Base-by-base conservation (phyloP, 2,888 invertebrate genomes). In the Congeria kusceri region DNA sequence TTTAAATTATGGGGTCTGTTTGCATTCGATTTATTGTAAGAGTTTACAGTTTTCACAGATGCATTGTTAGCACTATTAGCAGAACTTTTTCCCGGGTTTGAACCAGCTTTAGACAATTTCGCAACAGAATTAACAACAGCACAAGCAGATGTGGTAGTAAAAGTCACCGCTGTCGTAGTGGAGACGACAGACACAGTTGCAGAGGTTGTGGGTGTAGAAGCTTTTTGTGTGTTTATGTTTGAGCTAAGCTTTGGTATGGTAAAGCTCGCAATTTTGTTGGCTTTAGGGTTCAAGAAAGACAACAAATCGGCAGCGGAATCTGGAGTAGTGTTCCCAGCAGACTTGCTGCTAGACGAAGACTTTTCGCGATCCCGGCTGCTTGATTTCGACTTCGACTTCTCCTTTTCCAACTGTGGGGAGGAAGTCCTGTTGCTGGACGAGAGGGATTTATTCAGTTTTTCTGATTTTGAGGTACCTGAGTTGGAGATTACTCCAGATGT, bases 241-340 rank as follows among this genome's bases (percentile, higher is more conserved):
- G 88, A 86, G 61, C 88, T 87, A 56, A 87, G 77, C 77, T 90
- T 89, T 23, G 90, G 90, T 68, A 91, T 91, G 49, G 87, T 89
- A 62, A 91, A 81, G 72, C 87, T 89, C 20, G 89, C 87, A n/a
- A 91, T 87, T 46, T 87, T 89, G 77, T 87, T 89, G 15, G 86
- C 85, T 59, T 88, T 87, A 11, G 89, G 89, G 62, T 89, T 89
- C 11, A 90, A 80, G 76, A 89, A 89, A 44, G 87, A 87, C 57
- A 90, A 84, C 47, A 91, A 11, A 23, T 53, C 85, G 57, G 87
- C 83, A 25, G 87, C 84, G 47, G 83, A 69, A 61, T 82, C 82
- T 64, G 78, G 78, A 11, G 75, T 78, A 39, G 77, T 77, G 63
- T 70, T 69, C 29, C 77, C 68, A 25, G 80, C 70, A 63, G 72